Base-by-base conservation (phyloP, 1,140 invertebrate species). In the Bemisia tabaci region DNA sequence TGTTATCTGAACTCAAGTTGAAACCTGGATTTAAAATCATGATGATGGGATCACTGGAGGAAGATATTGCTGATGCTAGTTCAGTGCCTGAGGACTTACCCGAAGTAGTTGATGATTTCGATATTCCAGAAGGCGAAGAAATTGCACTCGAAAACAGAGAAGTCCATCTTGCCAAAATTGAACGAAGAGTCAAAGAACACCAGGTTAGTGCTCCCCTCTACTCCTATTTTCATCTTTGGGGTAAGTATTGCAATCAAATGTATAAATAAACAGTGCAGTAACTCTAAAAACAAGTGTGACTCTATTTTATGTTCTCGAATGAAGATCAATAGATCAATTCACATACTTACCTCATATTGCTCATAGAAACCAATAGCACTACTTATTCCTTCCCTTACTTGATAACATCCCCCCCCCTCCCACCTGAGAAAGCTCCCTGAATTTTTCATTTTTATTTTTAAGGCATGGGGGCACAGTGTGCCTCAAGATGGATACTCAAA, bases 21-120 rank as follows among this genome's bases (percentile, higher is more conserved):
- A 95, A 94, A 75, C 84, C 86, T n/a, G 90, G 90, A 33, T 89
- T 91, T 66, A 95, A 96, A 78, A 83, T 98, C 21, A 96, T 97
- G 92, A 91, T 98, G 87, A 95, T 98, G 84, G 95, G 95, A 0
- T 96, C 93, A 0, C 79, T 91, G 24, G 95, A 97, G 76, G 89
- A 94, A 73, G 92, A 91, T 63, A 94, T 98, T 70, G 86, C 87
- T 63, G 87, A 88, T 74, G 89, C 86, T 0, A 85, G 85, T 73
- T 84, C 84, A 66, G 85, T 86, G 64, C 91, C 92, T 0, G 84
- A 88, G 70, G 85, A 91, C 68, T 80, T 91, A 60, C 89, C 91
- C 48, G 87, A 93, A 73, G 91, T 94, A 0, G 79, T 93, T 2
- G 92, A 95, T 76, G 92, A 94, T 76, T 81, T 92, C 62, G 89